phyloP scores from a whole-genome alignment of 1,140 invertebrate species.

The Charaxes varanes region DNA sequence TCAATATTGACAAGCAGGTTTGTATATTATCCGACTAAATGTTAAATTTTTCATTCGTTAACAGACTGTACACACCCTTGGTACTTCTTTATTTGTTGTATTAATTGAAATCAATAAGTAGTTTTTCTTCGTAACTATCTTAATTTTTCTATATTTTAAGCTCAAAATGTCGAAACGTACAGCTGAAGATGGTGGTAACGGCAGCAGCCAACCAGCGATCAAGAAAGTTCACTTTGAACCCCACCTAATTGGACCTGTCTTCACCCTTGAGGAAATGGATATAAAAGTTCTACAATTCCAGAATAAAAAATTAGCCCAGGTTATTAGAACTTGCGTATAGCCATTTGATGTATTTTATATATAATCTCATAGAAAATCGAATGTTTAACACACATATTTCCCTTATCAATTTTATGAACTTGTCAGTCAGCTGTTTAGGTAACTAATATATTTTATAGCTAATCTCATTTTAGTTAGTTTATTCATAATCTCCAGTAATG shows the following conservation, averaged over 20 bases:
- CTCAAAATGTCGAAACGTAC: slow-evolving; percentile 83
- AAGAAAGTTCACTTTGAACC: slow-evolving; percentile 97
- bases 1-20: slow-evolving; percentile 66
- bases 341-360: too few species aligned
- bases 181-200: slow-evolving; percentile 75
- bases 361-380: too few species aligned
- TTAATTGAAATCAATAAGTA: slow-evolving; percentile 49
- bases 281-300: slow-evolving; percentile 97
- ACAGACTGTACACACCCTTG: slow-evolving; percentile 15
- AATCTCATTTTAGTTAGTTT: too few species aligned
- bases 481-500: too few species aligned
- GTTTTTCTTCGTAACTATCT: slow-evolving; percentile 10
- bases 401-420: too few species aligned
- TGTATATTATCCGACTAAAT: slow-evolving; percentile 39
- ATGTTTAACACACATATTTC: too few species aligned
- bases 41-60: slow-evolving; percentile 2
- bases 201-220: slow-evolving; percentile 80
- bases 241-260: slow-evolving; percentile 92
- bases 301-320: slow-evolving; percentile 96
- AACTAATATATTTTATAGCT: too few species aligned
- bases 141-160: slow-evolving; percentile 28
- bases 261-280: slow-evolving; percentile 96
- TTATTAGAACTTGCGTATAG: too few species aligned
- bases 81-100: slow-evolving; percentile 25
- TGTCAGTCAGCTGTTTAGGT: too few species aligned